Conservation (phyloP, 2,888 invertebrate species). For the Iselma pallidipennis region DNA sequence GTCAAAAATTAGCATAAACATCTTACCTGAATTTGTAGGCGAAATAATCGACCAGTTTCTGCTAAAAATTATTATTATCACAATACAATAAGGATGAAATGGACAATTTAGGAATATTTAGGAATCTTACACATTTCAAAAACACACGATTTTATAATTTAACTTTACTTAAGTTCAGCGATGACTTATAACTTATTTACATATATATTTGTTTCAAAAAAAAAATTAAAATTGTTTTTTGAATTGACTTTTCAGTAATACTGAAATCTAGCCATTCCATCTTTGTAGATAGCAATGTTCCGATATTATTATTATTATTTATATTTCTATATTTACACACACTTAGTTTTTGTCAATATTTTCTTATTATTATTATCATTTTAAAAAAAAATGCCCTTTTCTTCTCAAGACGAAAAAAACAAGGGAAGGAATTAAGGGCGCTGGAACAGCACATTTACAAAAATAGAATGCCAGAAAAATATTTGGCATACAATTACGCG, state of each 20-base stretch:
- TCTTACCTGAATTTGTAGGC: background rate
- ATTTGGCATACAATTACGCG: constrained; percentile 56
- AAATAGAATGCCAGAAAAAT: constrained; percentile 46
- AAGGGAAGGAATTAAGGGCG: background rate
- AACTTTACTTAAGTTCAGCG: constrained; percentile 54
- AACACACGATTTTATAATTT: constrained; percentile 52
- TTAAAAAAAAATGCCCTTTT: too few relatives aligned
- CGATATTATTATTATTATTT: constrained; percentile 22
- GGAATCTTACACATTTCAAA: constrained; percentile 52
- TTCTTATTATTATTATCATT: too few relatives aligned
- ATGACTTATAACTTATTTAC: constrained; percentile 55
- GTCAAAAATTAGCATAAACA: too few relatives aligned
- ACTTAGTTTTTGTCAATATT: constrained; percentile 26
- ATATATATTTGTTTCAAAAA: constrained; percentile 48
- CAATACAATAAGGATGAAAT: background rate
- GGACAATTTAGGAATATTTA: background rate
- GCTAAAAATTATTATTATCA: background rate
- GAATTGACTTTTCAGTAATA: constrained; percentile 55
- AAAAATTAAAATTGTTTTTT: too few relatives aligned
- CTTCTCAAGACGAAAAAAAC: background rate
- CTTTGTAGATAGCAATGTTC: constrained; percentile 40
- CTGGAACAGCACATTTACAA: constrained; percentile 39
- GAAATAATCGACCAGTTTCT: background rate
- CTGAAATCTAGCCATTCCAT: constrained; percentile 47
- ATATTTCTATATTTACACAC: constrained; percentile 27